Base-by-base conservation (phyloP, 2,888 invertebrate genomes). In the Heteropelma amictum region DNA sequence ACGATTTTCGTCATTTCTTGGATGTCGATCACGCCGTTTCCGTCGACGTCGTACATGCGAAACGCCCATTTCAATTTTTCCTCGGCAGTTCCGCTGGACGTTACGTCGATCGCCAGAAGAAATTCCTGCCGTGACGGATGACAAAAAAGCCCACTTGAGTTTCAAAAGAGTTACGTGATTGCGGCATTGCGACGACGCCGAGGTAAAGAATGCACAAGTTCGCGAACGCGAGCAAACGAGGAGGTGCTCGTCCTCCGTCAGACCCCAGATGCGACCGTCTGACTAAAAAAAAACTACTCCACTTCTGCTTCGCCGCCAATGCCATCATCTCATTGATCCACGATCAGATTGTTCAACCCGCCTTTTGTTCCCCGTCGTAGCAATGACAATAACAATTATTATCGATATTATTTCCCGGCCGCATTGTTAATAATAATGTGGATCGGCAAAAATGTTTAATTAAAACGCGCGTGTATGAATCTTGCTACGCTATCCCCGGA, bases 1-100 rank as follows among this genome's bases (percentile, higher is more conserved):
- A 98, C 98, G 89, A 98, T 98, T 93, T 98, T 98, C 80, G 97
- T 97, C 98, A 98, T 98, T 93, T 98, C 98, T 89, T 97, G 97
- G 86, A 98, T 97, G 90, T 98, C 98, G 90, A 98, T 98, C 85
- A 97, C 97, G 75, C 98, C 98, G 88, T 98, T 98, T 54, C 98
- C 97, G 90, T 98, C 98, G 47, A 98, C 98, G 90, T 98, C 98
- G 90, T 98, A 98, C 97, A 98, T 98, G 89, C 98, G 94, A 93
- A 98, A 98, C 78, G 98, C 98, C 98, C 98, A 98, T 91, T 98
- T 98, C 80, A 98, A 93, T 90, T 98, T 98, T 90, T 98, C 98
- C 90, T 98, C 98, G 23, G 98, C 98, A 80, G 98, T 98, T 78
- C 98, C 98, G 87, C 97, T 97, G 83, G 97, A 97, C 82, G 98